Conservation (phyloP, 1,140 invertebrate genomes). For the Subanguina moxae region DNA sequence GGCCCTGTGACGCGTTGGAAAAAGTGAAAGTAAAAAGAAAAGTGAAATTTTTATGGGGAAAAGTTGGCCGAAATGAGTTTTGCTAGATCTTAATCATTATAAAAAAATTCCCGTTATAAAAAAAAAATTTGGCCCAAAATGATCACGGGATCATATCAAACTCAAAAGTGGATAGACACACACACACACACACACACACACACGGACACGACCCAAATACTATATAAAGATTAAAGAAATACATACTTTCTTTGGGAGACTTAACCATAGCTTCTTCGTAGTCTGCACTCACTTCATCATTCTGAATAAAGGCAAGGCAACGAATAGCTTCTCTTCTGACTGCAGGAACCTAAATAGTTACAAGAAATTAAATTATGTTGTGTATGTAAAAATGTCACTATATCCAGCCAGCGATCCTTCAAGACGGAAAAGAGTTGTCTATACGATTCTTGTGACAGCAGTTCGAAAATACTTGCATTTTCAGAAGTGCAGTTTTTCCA, state of each 20-base stretch:
- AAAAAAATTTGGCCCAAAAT: too few relatives aligned
- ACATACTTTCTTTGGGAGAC: slow-evolving; percentile 25
- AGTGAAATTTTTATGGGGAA: too few relatives aligned
- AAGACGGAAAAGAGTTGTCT: slow-evolving; percentile 10
- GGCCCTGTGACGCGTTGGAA: too few relatives aligned
- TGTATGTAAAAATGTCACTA: not conserved
- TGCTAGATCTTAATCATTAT: too few relatives aligned
- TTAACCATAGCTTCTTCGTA: slow-evolving; percentile 21
- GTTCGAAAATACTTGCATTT: not conserved
- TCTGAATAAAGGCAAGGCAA: slow-evolving; percentile 11
- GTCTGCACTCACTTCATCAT: slow-evolving; percentile 15
- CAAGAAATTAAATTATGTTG: not conserved
- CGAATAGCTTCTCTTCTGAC: slow-evolving; percentile 16
- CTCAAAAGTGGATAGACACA: too few relatives aligned
- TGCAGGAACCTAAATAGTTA: not conserved
- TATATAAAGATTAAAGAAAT: slow-evolving; percentile 21
- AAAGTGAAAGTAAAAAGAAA: too few relatives aligned
- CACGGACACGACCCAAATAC: too few relatives aligned
- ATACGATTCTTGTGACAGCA: slow-evolving; percentile 7
- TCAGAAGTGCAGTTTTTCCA: not conserved
- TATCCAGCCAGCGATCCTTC: slow-evolving; percentile 5
- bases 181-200: too few relatives aligned
- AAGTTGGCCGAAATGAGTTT: too few relatives aligned
- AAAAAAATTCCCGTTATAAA: too few relatives aligned
- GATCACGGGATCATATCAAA: too few relatives aligned